Evolutionary conservation across 2,797 vertebrate genomes (phyloP).

Genomic region (Myiothlypis coronata): DNA sequence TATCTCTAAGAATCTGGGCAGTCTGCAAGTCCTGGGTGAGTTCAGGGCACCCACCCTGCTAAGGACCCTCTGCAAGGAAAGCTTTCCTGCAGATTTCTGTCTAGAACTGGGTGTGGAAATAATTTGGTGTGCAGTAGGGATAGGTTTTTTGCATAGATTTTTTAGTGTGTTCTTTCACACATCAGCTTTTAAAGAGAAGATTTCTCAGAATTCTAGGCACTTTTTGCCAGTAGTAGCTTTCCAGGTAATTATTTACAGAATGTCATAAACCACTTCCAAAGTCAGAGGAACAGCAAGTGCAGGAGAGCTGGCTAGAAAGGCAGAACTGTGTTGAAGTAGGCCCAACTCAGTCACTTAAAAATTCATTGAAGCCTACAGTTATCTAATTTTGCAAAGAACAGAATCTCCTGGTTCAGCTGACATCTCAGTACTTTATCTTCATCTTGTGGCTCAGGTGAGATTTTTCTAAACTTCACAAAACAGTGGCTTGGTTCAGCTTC

Average conservation of each 20-base stretch:
- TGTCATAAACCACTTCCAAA: neutral
- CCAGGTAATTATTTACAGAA: neutral
- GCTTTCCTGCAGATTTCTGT: neutral
- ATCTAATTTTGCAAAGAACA: conserved; percentile 11
- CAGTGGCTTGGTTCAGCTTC: neutral
- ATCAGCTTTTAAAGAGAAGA: neutral
- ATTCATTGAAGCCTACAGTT: conserved; percentile 23
- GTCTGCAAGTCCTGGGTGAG: neutral
- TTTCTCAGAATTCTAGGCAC: neutral
- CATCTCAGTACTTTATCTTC: conserved; percentile 15
- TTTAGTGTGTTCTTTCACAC: neutral
- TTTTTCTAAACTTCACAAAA: conserved; percentile 27
- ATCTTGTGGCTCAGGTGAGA: neutral
- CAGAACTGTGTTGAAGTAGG: neutral
- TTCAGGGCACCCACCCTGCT: neutral
- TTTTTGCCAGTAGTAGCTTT: neutral
- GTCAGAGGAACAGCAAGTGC: neutral
- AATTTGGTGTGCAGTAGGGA: neutral
- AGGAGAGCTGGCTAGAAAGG: neutral
- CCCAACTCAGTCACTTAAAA: neutral
- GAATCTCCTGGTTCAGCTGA: neutral
- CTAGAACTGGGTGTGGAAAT: neutral
- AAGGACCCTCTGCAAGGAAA: neutral
- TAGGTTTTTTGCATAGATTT: neutral
- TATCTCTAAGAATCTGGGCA: neutral